A percentile compares a stretch with the other conserved stretches of the same genome.
Evolutionary conservation across 2,113 vertebrate species (phyloP).

Genomic region (Malurus elegans): DNA sequence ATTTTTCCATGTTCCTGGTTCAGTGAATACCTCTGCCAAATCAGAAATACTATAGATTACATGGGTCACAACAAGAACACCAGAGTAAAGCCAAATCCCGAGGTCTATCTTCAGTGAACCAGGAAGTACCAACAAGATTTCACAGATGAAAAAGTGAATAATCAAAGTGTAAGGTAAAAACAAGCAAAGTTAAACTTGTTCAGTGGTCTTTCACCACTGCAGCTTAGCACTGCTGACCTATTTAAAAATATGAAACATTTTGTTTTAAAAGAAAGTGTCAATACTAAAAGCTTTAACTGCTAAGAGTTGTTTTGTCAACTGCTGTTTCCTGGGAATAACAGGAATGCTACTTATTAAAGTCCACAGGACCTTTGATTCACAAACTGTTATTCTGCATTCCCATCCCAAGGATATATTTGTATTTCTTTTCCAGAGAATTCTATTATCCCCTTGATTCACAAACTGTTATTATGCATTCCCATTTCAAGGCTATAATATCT

Average conservation of each 20-base stretch:
- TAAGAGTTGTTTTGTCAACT: neutral
- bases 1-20: neutral
- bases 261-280: neutral
- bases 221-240: neutral
- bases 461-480: neutral
- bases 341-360: neutral
- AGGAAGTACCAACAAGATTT: slow-evolving; percentile 36
- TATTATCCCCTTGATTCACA: neutral
- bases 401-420: neutral
- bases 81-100: neutral
- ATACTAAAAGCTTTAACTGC: neutral
- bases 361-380: neutral
- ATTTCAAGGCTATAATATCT: neutral
- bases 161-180: slow-evolving; percentile 31
- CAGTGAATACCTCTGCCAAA: slow-evolving; percentile 22
- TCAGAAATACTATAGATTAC: slow-evolving; percentile 61
- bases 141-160: slow-evolving; percentile 53
- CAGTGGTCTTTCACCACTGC: neutral
- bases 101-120: slow-evolving; percentile 47
- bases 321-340: neutral
- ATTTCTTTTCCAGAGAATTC: neutral
- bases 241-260: neutral
- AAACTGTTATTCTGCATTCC: neutral
- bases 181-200: neutral
- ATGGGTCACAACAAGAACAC: slow-evolving; percentile 52